Percentiles rank a stretch among this genome's conserved stretches.
Evolutionary conservation across 2,888 invertebrate genomes (phyloP).

Genomic region (Hydroisotoma schaefferi): DNA sequence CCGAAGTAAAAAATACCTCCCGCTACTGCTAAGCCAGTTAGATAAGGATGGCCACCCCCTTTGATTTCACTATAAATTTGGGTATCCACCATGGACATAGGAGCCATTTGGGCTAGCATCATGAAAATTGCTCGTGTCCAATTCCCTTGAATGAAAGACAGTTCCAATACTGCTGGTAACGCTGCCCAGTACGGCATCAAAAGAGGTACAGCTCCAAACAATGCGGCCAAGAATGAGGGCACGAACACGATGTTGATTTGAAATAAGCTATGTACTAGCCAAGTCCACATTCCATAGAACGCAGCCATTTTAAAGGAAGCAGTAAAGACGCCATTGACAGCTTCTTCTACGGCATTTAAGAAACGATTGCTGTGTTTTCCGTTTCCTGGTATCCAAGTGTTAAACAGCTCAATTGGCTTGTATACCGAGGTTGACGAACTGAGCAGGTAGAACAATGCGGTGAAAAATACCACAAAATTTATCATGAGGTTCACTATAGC

Average conservation of each 20-base stretch:
- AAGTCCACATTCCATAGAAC: conserved; percentile 97
- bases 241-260: conserved; percentile 90
- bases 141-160: conserved; percentile 88
- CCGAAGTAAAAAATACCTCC: conserved; percentile 98
- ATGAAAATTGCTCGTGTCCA: conserved; percentile 76
- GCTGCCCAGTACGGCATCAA: conserved; percentile 94
- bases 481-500: conserved; percentile 82
- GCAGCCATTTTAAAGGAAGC: conserved; percentile 95
- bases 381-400: conserved; percentile 33
- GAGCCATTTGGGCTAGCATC: conserved; percentile 79
- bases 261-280: conserved; percentile 93
- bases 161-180: conserved; percentile 86
- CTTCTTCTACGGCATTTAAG: conserved; percentile 77
- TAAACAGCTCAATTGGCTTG: conserved; percentile 86
- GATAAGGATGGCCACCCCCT: conserved; percentile 56
- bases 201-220: conserved; percentile 93
- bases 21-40: conserved; percentile 77
- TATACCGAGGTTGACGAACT: conserved; percentile 81
- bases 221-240: conserved; percentile 85
- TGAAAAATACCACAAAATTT: conserved; percentile 90
- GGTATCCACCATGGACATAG: conserved; percentile 87
- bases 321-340: conserved; percentile 89
- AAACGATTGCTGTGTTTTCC: conserved; percentile 56
- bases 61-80: conserved; percentile 96
- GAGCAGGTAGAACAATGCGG: conserved; percentile 91